Evolutionary conservation across 2,113 vertebrate genomes (phyloP), one percentile per base, ranked within the genome.

Genomic region (Panurus biarmicus): DNA sequence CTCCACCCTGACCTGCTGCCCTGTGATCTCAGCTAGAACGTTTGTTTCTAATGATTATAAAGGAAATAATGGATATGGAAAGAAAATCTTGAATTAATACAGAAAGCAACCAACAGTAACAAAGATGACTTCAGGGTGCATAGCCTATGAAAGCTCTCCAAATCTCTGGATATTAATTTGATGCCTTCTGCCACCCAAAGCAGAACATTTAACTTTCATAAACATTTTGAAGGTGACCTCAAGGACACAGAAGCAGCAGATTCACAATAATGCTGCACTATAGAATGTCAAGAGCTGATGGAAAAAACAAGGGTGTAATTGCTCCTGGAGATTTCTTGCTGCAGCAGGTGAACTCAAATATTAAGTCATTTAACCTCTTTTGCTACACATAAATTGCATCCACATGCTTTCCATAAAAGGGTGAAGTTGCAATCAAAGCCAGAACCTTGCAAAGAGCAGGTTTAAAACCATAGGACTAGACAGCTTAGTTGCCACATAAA

Each of bases 321-420:
- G 90, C 88, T 96, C 56, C 91, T 94, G 73, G 80, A 96, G 76
- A 60, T 76, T 94, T 94, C 78, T 90, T 56, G 74, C 64, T 93
- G 71, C 60, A 91, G 89, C 95, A 95, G 91, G 95, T 95, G 91
- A 96, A 95, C 79, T 95, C 78, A 45, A 96, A 94, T 82, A 91
- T 24, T 44, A 95, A 95, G 87, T 85, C 60, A 94, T 94, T 93
- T 95, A 91, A 95, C 93, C 82, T 94, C 87, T 83, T 95, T 53
- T 62, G 87, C 72, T 87, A 85, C 66, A 82, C 48, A 38, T 73
- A 94, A 95, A 92, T 91, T 95, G 89, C 85, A 96, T 93, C 96
- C 91, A 94, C 77, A 95, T 94, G 95, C 61, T 87, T 73, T 60
- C 83, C 12, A 12, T 83, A 76, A 79, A 91, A 83, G 38, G 42